These are phyloP conservation scores for Pheosia gnoma DNA, from an alignment of 2,888 invertebrate species.

Conservation along the genomic window DNA sequence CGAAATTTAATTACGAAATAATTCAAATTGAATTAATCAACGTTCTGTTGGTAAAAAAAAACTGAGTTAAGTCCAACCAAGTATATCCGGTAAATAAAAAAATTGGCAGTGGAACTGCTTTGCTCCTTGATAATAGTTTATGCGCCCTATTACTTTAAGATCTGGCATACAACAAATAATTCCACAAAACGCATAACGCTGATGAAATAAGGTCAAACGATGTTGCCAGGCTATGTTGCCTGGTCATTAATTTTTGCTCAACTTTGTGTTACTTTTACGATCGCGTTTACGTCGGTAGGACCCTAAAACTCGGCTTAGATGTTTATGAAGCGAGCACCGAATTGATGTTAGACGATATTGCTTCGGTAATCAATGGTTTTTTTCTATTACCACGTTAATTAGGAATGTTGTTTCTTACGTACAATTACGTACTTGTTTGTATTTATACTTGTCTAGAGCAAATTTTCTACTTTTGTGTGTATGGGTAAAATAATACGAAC, in stretches of 20 bases:
- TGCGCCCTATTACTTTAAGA: too few species aligned
- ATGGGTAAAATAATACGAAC: too few species aligned
- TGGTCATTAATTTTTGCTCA: constrained; percentile 55
- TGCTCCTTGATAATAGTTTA: too few species aligned
- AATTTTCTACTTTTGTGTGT: too few species aligned
- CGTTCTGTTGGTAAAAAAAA: too few species aligned
- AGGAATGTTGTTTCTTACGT: constrained; percentile 22
- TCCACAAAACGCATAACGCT: constrained; percentile 40
- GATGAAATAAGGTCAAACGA: constrained; percentile 32
- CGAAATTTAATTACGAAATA: too few species aligned
- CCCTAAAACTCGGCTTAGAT: constrained; percentile 54
- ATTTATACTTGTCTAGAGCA: too few species aligned
- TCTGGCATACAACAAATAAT: neutral
- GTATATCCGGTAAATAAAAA: too few species aligned
- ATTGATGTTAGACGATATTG: constrained; percentile 54
- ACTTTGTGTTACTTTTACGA: constrained; percentile 59
- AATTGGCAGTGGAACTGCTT: too few species aligned
- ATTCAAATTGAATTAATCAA: too few species aligned
- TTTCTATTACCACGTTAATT: constrained; percentile 35
- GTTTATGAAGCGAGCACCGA: constrained; percentile 51
- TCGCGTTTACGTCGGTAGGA: constrained; percentile 52
- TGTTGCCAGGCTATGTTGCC: constrained; percentile 26
- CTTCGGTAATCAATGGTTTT: constrained; percentile 39
- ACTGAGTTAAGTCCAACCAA: too few species aligned
- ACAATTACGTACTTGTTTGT: too few species aligned